Evolutionary conservation across 2,888 invertebrate species (phyloP).

Genomic region (Yponomeuta cagnagella): DNA sequence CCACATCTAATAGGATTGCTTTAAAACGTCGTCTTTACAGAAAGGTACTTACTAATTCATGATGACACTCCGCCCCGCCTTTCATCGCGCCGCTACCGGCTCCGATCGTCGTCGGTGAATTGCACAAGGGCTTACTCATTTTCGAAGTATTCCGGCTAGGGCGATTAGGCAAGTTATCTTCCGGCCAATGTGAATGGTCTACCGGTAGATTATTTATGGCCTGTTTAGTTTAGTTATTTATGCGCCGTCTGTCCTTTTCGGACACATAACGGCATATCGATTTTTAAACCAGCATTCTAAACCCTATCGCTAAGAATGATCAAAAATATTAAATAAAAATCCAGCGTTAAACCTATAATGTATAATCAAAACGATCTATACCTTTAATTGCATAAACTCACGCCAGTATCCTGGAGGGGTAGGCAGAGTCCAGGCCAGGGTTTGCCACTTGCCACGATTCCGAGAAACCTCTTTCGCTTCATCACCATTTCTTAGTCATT

Average conservation of each 20-base stretch:
- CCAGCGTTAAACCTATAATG: no score
- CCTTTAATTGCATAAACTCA: no score
- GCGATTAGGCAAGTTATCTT: constrained; percentile 49
- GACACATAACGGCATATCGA: no score
- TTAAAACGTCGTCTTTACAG: constrained; percentile 2
- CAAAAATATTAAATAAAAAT: no score
- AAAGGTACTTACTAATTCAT: background rate
- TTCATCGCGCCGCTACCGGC: constrained; percentile 50
- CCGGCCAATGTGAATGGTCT: constrained; percentile 30
- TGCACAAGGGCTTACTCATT: constrained; percentile 49
- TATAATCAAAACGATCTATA: no score
- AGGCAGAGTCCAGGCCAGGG: no score
- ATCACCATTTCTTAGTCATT: no score
- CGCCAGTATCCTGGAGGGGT: no score
- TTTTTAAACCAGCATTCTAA: no score
- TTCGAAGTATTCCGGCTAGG: constrained; percentile 37
- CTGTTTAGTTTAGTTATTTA: background rate
- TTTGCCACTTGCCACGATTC: no score
- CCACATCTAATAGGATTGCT: background rate
- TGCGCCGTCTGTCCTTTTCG: background rate
- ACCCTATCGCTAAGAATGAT: no score
- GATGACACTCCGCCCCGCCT: constrained; percentile 27
- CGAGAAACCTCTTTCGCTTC: no score
- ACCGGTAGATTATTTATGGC: background rate
- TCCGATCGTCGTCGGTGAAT: constrained; percentile 23